A percentile compares a stretch with the other conserved stretches of the same genome.
These are phyloP conservation scores for Carcinoscorpius rotundicauda DNA, from an alignment of 1,140 invertebrate species.

Conservation along the genomic window DNA sequence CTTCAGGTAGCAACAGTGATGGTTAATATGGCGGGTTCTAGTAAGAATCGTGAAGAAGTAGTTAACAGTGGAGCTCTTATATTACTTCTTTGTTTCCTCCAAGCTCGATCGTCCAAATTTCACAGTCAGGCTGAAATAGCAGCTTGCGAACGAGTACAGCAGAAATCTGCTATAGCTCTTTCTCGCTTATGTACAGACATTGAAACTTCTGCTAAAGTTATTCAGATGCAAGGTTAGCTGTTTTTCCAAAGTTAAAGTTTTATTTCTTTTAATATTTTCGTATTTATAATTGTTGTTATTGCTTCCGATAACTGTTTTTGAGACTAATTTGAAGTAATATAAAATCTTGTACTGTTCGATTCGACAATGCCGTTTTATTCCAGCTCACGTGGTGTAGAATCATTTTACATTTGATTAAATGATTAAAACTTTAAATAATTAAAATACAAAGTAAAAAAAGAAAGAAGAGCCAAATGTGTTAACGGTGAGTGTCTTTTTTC, in stretches of 20 bases:
- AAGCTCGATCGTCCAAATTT: slow-evolving; percentile 45
- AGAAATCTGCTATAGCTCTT: slow-evolving; percentile 71
- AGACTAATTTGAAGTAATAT: too few relatives aligned
- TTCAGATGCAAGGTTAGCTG: slow-evolving; percentile 51
- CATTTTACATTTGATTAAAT: too few relatives aligned
- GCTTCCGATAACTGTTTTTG: too few relatives aligned
- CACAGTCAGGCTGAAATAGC: slow-evolving; percentile 42
- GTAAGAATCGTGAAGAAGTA: slow-evolving; percentile 43
- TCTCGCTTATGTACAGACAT: slow-evolving; percentile 58
- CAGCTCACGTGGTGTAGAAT: too few relatives aligned
- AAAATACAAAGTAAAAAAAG: too few relatives aligned
- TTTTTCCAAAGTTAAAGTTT: not conserved
- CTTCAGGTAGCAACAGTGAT: slow-evolving; percentile 54
- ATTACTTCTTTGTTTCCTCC: slow-evolving; percentile 61
- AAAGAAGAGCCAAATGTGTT: too few relatives aligned
- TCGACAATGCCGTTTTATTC: too few relatives aligned
- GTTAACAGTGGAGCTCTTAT: slow-evolving; percentile 47
- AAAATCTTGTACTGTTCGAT: too few relatives aligned
- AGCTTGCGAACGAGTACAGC: slow-evolving; percentile 60
- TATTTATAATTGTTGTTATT: too few relatives aligned
- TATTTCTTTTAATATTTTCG: too few relatives aligned
- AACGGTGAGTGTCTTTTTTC: too few relatives aligned
- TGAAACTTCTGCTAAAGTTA: slow-evolving; percentile 35
- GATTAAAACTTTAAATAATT: too few relatives aligned
- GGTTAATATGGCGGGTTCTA: slow-evolving; percentile 51